Conservation (phyloP, 2,888 invertebrate genomes). For the Hydriomena furcata region DNA sequence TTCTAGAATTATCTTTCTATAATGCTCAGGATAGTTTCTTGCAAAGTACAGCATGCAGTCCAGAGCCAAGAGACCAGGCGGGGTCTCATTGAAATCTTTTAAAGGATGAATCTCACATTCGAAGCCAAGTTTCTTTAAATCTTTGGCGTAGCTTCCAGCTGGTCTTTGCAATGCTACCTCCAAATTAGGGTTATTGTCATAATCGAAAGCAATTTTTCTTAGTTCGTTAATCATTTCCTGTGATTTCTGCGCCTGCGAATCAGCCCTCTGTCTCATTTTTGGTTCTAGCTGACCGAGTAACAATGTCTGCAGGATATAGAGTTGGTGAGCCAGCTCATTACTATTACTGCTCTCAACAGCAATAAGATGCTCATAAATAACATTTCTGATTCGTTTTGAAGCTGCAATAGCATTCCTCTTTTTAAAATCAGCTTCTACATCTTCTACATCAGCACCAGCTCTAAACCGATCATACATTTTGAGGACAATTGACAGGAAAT, state of each 20-base stretch:
- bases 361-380: constrained; percentile 91
- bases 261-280: constrained; percentile 93
- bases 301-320: constrained; percentile 95
- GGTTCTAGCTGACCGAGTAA: constrained; percentile 93
- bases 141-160: constrained; percentile 90
- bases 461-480: no score
- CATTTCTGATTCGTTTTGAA: constrained; percentile 92
- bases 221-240: constrained; percentile 96
- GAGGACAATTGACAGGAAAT: no score
- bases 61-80: constrained; percentile 95
- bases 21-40: constrained; percentile 93
- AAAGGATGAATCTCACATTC: constrained; percentile 96
- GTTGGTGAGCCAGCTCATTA: constrained; percentile 96
- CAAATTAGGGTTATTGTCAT: constrained; percentile 85
- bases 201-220: constrained; percentile 95
- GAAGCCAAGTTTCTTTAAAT: constrained; percentile 97
- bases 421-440: constrained; percentile 91
- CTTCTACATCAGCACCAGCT: no score
- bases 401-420: constrained; percentile 90
- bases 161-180: constrained; percentile 87
- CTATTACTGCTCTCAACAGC: constrained; percentile 68
- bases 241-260: constrained; percentile 94
- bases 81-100: constrained; percentile 94
- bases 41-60: constrained; percentile 99
- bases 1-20: constrained; percentile 94